Evolutionary conservation across 2,113 vertebrate genomes (phyloP).

Genomic region (Hippocampus comes): DNA sequence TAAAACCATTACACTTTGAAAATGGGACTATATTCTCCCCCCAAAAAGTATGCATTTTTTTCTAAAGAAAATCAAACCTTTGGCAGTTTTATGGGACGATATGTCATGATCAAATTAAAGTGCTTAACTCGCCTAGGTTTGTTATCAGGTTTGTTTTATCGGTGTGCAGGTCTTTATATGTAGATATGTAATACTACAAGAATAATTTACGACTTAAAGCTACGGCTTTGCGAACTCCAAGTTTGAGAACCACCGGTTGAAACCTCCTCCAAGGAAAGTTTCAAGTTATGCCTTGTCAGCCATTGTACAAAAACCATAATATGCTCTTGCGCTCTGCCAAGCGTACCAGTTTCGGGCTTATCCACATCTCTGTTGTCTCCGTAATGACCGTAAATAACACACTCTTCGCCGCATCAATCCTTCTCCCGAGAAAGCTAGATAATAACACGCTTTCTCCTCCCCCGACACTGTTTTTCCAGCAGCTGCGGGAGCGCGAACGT

Average conservation of each 20-base stretch:
- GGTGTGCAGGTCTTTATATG: too few species aligned
- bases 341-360: slow-evolving; percentile 29
- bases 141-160: too few species aligned
- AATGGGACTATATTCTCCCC: too few species aligned
- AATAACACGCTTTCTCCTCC: slow-evolving; percentile 17
- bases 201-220: too few species aligned
- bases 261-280: slow-evolving; percentile 7
- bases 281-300: slow-evolving; percentile 30
- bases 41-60: too few species aligned
- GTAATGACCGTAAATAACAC: slow-evolving; percentile 29
- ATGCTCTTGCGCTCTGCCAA: slow-evolving; percentile 17
- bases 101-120: too few species aligned
- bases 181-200: too few species aligned
- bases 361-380: slow-evolving; percentile 4
- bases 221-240: neutral
- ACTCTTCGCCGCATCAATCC: slow-evolving; percentile 15
- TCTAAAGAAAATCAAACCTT: too few species aligned
- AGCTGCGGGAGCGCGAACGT: slow-evolving; percentile 16
- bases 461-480: slow-evolving; percentile 12
- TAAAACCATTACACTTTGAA: too few species aligned
- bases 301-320: slow-evolving; percentile 25
- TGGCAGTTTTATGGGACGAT: too few species aligned
- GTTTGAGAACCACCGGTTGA: neutral
- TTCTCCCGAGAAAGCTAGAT: slow-evolving; percentile 31
- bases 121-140: too few species aligned